These are phyloP conservation scores for Oryzias curvinotus DNA, from an alignment of 2,113 vertebrate species.

Conservation along the genomic window DNA sequence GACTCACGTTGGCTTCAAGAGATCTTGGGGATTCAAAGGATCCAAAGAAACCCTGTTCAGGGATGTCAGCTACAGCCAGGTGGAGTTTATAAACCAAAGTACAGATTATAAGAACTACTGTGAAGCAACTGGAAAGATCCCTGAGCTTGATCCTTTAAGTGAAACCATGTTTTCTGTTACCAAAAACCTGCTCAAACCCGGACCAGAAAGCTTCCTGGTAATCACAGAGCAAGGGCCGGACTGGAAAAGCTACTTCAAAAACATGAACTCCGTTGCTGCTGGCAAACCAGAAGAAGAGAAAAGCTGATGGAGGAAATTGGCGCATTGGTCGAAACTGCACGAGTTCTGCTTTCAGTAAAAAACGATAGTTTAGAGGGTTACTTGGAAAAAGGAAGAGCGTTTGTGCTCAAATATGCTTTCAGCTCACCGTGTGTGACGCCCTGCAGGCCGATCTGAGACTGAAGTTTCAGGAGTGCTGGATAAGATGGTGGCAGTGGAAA, in stretches of 20 bases:
- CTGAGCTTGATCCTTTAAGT: constrained; percentile 26
- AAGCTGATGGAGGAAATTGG: constrained; percentile 8
- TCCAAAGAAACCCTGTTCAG: constrained; percentile 58
- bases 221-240: constrained; percentile 8
- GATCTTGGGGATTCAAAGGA: constrained; percentile 63
- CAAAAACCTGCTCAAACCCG: constrained; percentile 15
- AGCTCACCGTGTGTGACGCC: constrained; percentile 13
- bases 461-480: constrained; percentile 51
- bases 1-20: constrained; percentile 53
- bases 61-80: constrained; percentile 37
- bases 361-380: constrained; percentile 1
- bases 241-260: constrained; percentile 45
- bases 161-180: constrained; percentile 40
- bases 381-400: constrained; percentile 25
- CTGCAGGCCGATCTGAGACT: constrained; percentile 21
- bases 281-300: constrained; percentile 23
- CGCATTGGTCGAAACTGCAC: constrained; percentile 1
- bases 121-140: constrained; percentile 11
- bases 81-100: constrained; percentile 28
- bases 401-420: constrained; percentile 21
- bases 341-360: constrained; percentile 20
- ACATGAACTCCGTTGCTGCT: constrained; percentile 19
- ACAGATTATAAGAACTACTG: constrained; percentile 37
- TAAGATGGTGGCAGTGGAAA: constrained; percentile 41
- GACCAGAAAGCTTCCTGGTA: constrained; percentile 5